Base-by-base conservation (phyloP, 2,888 invertebrate species). In the Branchipolynoe longqiensis region DNA sequence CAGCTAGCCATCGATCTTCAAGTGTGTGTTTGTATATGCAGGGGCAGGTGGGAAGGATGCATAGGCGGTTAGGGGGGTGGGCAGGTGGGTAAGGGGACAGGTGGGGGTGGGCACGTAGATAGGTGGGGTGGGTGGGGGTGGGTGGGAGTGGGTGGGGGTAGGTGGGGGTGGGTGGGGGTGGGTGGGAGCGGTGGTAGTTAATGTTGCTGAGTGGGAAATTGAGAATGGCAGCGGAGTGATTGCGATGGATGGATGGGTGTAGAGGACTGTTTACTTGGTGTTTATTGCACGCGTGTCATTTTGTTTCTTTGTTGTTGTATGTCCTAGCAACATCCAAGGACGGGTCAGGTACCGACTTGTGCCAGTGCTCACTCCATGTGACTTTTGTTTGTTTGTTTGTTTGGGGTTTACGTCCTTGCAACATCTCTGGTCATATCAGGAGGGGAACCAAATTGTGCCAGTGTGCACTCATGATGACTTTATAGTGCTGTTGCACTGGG, bases 41-140 rank as follows among this genome's bases (percentile, higher is more conserved):
- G 33, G 69, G 33, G 25, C 8, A 3, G 3, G 14, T 69, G 69
- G 33, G 69, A n/a, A n/a, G n/a, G n/a, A n/a, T n/a, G n/a, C n/a
- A 69, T 33, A 69, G 69, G 38, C 69, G 69, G 38, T 69, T 73
- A 73, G 22, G 22, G 3, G 14, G 73, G 62, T 31, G 28, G 25
- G 48, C 48, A 48, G 48, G 18, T 18, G 6, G 62, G 62, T 62
- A 28, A n/a, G n/a, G n/a, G n/a, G n/a, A n/a, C n/a, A n/a, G n/a
- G 4, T 28, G 62, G 62, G 25, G 8, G 48, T 62, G 31, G 62
- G 62, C 59, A 25, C 4, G 59, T n/a, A 31, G 6, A 14, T 48
- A 14, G 62, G 31, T 4, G 62, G 14, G 25, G 25, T 14, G 14
- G 25, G 25, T 14, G 25, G 31, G 31, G 18, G 62, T 62, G 62